A percentile compares a stretch with the other conserved stretches of the same genome.
These are phyloP conservation scores for Antechinus stuartii DNA, from an alignment of 2,113 vertebrate species.

Conservation along the genomic window DNA sequence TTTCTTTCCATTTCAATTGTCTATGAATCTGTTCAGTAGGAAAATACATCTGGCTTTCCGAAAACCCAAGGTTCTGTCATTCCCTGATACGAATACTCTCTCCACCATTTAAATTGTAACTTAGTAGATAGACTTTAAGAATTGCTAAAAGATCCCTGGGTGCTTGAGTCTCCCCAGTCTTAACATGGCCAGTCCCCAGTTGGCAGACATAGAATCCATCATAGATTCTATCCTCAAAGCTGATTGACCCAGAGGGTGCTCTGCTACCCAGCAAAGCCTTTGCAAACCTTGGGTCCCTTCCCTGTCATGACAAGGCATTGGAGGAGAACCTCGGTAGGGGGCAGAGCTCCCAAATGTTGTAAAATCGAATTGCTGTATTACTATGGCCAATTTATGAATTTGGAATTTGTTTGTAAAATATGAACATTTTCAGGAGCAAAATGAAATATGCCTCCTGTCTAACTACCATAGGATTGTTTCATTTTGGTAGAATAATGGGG, in stretches of 20 bases:
- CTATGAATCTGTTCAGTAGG: not conserved
- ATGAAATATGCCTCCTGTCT: not conserved
- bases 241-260: not conserved
- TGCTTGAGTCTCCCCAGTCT: not conserved
- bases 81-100: not conserved
- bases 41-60: not conserved
- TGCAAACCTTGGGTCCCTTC: not conserved
- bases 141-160: not conserved
- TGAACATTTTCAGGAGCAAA: not conserved
- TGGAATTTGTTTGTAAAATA: slow-evolving; percentile 5
- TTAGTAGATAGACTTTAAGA: not conserved
- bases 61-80: not conserved
- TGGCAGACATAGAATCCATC: not conserved
- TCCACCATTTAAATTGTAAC: not conserved
- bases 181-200: not conserved
- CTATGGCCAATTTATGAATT: not conserved
- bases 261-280: not conserved
- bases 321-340: not conserved
- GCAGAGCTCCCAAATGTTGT: not conserved
- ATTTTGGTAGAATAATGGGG: not conserved
- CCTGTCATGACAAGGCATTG: not conserved
- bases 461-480: not conserved
- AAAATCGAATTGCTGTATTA: not conserved
- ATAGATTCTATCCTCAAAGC: not conserved
- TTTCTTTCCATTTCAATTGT: not conserved